Evolutionary conservation across 2,113 vertebrate genomes (phyloP), one percentile per base, ranked within the genome.

Genomic region (Thinocorus orbignyianus): DNA sequence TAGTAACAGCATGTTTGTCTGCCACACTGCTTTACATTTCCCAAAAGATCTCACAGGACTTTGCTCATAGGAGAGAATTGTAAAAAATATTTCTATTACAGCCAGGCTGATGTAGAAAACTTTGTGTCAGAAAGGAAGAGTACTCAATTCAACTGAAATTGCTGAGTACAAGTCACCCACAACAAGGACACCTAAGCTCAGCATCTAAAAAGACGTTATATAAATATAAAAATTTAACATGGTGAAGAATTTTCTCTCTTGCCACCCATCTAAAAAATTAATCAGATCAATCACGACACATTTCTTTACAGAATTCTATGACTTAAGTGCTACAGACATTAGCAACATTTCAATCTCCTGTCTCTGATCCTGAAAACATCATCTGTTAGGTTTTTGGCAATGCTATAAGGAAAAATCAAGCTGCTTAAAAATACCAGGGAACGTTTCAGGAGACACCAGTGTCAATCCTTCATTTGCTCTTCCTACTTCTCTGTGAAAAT

Each of bases 261-360:
- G 8, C 61, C 73, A 69, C 73, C n/a, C 77, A 65, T 94, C 77
- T 93, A 90, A 96, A 96, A 96, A 89, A 95, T 95, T 97, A 95
- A 96, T 92, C 79, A 91, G 93, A 90, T 88, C 84, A 86, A 91
- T 94, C 82, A 88, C 17, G 57, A 51, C 86, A 94, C 93, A 94
- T 96, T 96, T 96, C 92, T 95, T 96, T 95, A 94, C 57, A 94
- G 93, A 92, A 93, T 89, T 92, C 95, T 91, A 74, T 87, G 90
- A 96, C 86, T 94, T 91, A 91, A 94, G 88, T 86, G 94, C 93
- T 97, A 64, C 57, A 97, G 95, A 90, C 92, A 95, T 96, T 93
- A 96, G 73, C 83, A 94, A 90, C 91, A 93, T 85, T 97, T 89
- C 95, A 96, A 90, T 96, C 92, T 96, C 87, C 83, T 89, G 90